Evolutionary conservation across 2,888 invertebrate genomes (phyloP), one percentile per base, ranked within the genome.

Genomic region (Micropterix aruncella): DNA sequence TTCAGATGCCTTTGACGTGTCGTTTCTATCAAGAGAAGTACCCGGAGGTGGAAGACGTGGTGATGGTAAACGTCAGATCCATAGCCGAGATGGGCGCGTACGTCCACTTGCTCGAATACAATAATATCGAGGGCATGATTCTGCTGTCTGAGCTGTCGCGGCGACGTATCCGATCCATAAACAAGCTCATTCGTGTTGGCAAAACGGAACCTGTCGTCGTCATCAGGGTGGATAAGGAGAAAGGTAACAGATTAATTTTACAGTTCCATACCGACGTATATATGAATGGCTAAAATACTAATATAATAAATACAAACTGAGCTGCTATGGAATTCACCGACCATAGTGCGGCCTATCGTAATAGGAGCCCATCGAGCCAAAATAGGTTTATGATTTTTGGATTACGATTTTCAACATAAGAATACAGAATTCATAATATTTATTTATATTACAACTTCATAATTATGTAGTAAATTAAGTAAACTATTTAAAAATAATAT

Each of bases 71-170:
- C 61, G 97, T 99, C 2, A 77, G 93, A 39, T 87, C 93, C 51
- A 99, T 99, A 57, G 97, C 96, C 15, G 97, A 99, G 74, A 99
- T 99, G 97, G 99, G 99, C 47, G 99, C 97, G 2, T 99, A 99
- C 64, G 99, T 99, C 14, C 91, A 94, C 63, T 71, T 99, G 48
- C 70, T 97, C 51, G 99, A 99, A 68, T 99, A 99, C 63, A 96
- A 99, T 65, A 94, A 96, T 59, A 99, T 96, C 54, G 97, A 99
- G 66, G 96, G 94, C 57, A 99, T 99, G 99, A 99, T 99, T 51
- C 70, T 99, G 59, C 77, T 99, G 2, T 97, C 96, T 3, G 99
- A 99, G 65, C 74, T 99, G 73, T 99, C 97, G 3, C 78, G 99
- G 60, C 80, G 99, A 68, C 92, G 99, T 77, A 99, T 99, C 55